A percentile compares a stretch with the other conserved stretches of the same genome.
These are phyloP conservation scores for Pteruthius melanotis DNA, from an alignment of 2,113 vertebrate genomes.

Conservation along the genomic window DNA sequence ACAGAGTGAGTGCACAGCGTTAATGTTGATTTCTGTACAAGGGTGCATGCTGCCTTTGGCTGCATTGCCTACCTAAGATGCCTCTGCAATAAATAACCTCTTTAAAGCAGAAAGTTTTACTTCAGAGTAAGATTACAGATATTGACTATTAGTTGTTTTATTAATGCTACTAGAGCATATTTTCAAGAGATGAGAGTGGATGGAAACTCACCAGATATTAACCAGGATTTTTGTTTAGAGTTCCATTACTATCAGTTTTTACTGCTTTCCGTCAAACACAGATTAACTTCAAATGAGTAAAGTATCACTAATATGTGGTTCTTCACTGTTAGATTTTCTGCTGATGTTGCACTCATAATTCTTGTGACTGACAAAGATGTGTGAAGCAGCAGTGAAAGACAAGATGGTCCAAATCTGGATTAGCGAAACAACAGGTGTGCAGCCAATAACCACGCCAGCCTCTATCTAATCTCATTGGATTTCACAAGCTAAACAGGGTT, in stretches of 20 bases:
- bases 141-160: not conserved
- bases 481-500: slow-evolving; percentile 62
- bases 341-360: not conserved
- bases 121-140: not conserved
- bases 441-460: slow-evolving; percentile 19
- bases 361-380: not conserved
- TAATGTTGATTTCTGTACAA: slow-evolving; percentile 27
- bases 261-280: not conserved
- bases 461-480: slow-evolving; percentile 35
- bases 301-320: not conserved
- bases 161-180: not conserved
- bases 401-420: slow-evolving; percentile 3
- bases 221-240: not conserved
- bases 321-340: not conserved
- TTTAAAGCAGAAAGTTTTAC: not conserved
- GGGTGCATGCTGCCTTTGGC: not conserved
- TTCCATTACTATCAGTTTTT: not conserved
- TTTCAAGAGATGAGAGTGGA: not conserved
- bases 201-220: not conserved
- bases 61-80: slow-evolving; percentile 27
- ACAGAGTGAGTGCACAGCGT: slow-evolving; percentile 9
- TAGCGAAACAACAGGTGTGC: not conserved
- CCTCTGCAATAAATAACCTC: slow-evolving; percentile 4
- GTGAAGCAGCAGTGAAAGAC: slow-evolving; percentile 22
- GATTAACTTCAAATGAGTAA: not conserved